Evolutionary conservation across 2,797 vertebrate species (phyloP).

Genomic region (Muraenolepis orangiensis): DNA sequence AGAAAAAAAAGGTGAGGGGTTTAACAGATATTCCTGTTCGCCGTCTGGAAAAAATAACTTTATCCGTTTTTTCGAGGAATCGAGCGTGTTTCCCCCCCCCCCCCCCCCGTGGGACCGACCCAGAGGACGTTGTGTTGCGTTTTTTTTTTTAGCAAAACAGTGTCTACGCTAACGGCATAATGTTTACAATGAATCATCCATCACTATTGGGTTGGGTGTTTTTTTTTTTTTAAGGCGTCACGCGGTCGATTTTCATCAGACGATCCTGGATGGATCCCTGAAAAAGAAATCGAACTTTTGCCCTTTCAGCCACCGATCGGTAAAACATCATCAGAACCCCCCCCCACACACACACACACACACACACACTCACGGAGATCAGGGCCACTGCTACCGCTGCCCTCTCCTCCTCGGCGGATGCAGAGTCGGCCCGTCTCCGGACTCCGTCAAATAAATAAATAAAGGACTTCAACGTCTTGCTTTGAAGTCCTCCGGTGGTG

Average conservation of each 20-base stretch:
- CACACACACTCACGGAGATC: constrained; percentile 30
- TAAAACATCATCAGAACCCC: neutral
- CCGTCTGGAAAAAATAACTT: neutral
- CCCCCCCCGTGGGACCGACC: too few species aligned
- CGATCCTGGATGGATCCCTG: neutral
- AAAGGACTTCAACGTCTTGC: constrained; percentile 68
- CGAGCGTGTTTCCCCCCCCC: neutral
- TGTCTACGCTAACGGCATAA: neutral
- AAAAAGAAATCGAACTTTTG: neutral
- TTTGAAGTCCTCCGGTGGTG: constrained; percentile 66
- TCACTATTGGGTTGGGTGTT: too few species aligned
- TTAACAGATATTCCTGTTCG: neutral
- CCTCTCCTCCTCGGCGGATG: constrained; percentile 39
- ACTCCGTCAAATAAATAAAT: neutral
- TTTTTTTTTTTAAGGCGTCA: neutral
- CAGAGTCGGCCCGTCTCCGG: constrained; percentile 54
- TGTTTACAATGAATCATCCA: neutral
- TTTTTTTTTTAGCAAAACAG: neutral
- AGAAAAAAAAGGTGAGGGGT: neutral
- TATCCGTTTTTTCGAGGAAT: neutral
- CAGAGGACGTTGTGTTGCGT: neutral
- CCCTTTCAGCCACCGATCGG: neutral
- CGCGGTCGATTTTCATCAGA: neutral
- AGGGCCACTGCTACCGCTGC: constrained; percentile 26
- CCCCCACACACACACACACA: neutral